Conservation (phyloP, 30 jellyfish, hydroid and myxozoan species). For the Phacellophora camtschatica region DNA sequence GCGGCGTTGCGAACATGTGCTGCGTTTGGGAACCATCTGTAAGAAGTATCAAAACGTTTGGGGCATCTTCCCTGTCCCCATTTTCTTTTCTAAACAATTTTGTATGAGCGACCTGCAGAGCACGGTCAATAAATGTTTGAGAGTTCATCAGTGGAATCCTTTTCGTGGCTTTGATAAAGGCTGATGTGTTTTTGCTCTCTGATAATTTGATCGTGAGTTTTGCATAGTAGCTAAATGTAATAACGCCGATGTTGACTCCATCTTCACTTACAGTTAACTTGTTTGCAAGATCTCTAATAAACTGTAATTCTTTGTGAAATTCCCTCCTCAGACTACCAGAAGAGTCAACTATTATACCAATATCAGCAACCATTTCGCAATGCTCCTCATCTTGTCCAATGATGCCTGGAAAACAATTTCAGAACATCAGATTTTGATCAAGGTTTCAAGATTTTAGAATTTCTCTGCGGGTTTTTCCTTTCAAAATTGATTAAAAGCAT, state of each 20-base stretch:
- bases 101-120: conserved; percentile 12
- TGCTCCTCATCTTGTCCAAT: neutral
- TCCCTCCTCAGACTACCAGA: conserved; percentile 66
- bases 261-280: conserved; percentile 19
- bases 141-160: conserved; percentile 41
- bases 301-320: conserved; percentile 38
- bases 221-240: conserved; percentile 67
- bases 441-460: too few species aligned
- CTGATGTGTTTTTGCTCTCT: conserved; percentile 30
- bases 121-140: conserved; percentile 68
- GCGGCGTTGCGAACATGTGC: conserved; percentile 19
- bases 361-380: conserved; percentile 59
- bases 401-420: neutral
- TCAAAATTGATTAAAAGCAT: too few species aligned
- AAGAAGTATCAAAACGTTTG: conserved; percentile 45
- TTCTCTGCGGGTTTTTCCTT: too few species aligned
- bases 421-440: too few species aligned
- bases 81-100: conserved; percentile 42
- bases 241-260: conserved; percentile 78
- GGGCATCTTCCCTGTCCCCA: conserved; percentile 70
- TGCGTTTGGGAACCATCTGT: conserved; percentile 72
- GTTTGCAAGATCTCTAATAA: conserved; percentile 40
- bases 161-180: conserved; percentile 15
- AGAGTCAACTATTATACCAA: conserved; percentile 70
- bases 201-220: conserved; percentile 54